phyloP scores from a whole-genome alignment of 2,888 invertebrate species.

The Scaeva pyrastri region DNA sequence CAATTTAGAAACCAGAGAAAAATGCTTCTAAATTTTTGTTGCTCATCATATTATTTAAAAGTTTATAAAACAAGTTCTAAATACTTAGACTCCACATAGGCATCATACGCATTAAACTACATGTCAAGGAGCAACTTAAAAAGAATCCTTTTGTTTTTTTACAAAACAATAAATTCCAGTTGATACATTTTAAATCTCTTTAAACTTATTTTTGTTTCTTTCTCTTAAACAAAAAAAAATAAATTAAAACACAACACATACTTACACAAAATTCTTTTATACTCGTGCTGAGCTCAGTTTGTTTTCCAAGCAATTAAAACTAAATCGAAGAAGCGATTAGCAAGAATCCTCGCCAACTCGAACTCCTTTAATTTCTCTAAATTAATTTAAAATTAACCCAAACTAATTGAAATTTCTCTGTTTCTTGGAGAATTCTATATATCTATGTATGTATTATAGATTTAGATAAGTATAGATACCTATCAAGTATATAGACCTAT shows the following conservation, averaged over 20 bases:
- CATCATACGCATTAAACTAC: too few species aligned
- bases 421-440: neutral
- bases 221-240: neutral
- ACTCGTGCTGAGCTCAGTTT: constrained; percentile 11
- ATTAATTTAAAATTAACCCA: constrained; percentile 75
- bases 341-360: constrained; percentile 62
- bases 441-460: too few species aligned
- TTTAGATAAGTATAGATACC: neutral
- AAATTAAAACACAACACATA: constrained; percentile 2
- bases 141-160: too few species aligned
- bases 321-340: constrained; percentile 73
- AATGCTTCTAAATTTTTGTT: too few species aligned
- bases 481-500: neutral
- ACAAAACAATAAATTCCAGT: too few species aligned
- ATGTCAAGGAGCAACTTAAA: too few species aligned
- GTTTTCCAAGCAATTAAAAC: constrained; percentile 59
- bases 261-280: constrained; percentile 16
- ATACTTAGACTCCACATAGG: too few species aligned
- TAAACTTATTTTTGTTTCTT: neutral
- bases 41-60: too few species aligned
- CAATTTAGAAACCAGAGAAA: too few species aligned
- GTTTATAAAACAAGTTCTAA: too few species aligned
- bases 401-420: constrained; percentile 72
- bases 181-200: neutral
- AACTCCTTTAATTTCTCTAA: constrained; percentile 66